Conservation (phyloP, 2,797 vertebrate species). For the Scolopax rusticola region DNA sequence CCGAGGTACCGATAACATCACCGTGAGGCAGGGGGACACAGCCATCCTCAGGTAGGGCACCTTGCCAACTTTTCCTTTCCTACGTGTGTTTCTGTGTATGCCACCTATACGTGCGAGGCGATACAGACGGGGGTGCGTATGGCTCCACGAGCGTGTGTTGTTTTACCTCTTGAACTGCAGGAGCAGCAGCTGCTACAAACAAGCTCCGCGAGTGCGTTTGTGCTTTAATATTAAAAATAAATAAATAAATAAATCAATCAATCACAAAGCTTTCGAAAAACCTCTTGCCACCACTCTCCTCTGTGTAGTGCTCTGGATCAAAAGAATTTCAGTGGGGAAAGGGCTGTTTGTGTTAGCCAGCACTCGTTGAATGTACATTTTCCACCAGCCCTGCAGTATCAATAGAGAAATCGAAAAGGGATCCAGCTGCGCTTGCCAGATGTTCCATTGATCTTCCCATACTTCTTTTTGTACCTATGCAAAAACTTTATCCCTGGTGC, state of each 20-base stretch:
- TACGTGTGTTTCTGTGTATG: not conserved
- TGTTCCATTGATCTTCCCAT: constrained; percentile 32
- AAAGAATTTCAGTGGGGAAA: constrained; percentile 22
- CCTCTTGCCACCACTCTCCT: not conserved
- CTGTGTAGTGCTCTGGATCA: not conserved
- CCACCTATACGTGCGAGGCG: not conserved
- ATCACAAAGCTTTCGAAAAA: constrained; percentile 20
- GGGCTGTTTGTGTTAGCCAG: not conserved
- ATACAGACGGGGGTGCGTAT: not conserved
- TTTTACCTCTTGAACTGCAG: constrained; percentile 42
- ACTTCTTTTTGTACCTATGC: constrained; percentile 21
- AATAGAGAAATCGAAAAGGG: constrained; percentile 5
- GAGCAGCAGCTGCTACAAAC: constrained; percentile 2
- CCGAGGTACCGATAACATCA: constrained; percentile 99
- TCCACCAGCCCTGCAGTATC: constrained; percentile 15
- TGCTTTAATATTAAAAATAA: not conserved
- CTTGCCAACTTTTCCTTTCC: constrained; percentile 68
- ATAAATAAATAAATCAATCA: not conserved
- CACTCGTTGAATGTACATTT: not conserved
- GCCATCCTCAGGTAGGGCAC: constrained; percentile 96
- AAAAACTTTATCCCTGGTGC: constrained; percentile 46
- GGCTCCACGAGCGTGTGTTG: not conserved
- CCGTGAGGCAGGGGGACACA: constrained; percentile 98
- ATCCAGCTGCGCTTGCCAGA: constrained; percentile 58
- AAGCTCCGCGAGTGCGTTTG: not conserved